Percentiles rank a stretch among this genome's conserved stretches.
phyloP scores from a whole-genome alignment of 2,797 vertebrate species.

The Darevskia nairensis region DNA sequence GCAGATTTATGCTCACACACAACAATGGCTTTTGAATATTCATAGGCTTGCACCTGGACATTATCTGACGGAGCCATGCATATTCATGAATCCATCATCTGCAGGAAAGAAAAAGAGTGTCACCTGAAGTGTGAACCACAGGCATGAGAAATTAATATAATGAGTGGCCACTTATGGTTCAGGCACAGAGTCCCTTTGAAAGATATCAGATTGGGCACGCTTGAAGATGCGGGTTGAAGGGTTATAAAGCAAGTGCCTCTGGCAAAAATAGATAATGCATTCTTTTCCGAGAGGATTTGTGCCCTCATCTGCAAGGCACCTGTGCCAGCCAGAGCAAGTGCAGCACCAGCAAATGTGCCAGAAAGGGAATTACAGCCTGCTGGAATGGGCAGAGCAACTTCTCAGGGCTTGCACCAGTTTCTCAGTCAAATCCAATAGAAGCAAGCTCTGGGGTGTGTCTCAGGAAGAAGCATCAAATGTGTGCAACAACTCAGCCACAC shows the following conservation, averaged over 20 bases:
- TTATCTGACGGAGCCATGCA: slow-evolving; percentile 34
- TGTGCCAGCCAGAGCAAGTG: background rate
- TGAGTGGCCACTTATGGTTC: background rate
- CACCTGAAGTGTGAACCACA: slow-evolving; percentile 51
- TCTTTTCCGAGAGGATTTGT: background rate
- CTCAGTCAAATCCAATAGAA: background rate
- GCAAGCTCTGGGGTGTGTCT: background rate
- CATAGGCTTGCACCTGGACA: slow-evolving; percentile 67
- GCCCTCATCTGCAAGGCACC: background rate
- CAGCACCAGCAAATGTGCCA: no score
- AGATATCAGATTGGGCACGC: background rate
- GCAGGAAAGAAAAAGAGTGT: slow-evolving; percentile 37
- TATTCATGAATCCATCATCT: slow-evolving; percentile 56
- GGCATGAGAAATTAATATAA: slow-evolving; percentile 41
- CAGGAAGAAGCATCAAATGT: background rate
- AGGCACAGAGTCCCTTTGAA: slow-evolving; percentile 20
- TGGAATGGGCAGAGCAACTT: background rate
- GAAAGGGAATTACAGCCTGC: background rate
- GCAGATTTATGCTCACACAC: slow-evolving; percentile 62
- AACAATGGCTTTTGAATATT: slow-evolving; percentile 72
- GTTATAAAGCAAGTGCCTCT: background rate
- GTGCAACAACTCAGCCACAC: background rate
- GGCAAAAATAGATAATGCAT: background rate
- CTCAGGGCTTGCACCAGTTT: background rate
- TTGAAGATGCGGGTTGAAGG: background rate